Evolutionary conservation across 1,140 invertebrate genomes (phyloP), one percentile per base, ranked within the genome.

Genomic region (Cotesia vestalis): DNA sequence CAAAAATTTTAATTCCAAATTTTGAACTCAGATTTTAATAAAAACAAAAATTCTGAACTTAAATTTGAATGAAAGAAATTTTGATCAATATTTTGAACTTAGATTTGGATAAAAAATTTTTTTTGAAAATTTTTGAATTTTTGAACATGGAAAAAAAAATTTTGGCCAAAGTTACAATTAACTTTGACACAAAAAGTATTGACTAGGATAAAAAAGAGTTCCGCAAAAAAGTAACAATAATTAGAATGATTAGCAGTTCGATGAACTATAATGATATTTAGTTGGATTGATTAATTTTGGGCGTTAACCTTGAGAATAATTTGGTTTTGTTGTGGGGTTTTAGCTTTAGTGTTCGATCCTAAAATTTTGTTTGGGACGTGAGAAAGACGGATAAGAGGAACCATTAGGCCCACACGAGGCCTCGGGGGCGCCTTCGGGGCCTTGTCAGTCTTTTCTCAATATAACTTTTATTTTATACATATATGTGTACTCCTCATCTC

Each of bases 211-310:
- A 27, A 27, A 27, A 27, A 27, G 1, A 27, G 27, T 27, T 27
- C 27, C 27, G 27, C 20, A 55, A 4, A n/a, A 55, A 20, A 61
- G 27, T 27, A 27, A 27, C 71, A 57, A 73, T 73, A 73, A 75
- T 59, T 63, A 69, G 51, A 69, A 69, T 61, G 38, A 62, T 69
- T 63, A 67, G 55, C 63, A 63, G 40, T 46, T 46, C 40, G 40
- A 46, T 46, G 40, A 46, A 46, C 40, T 46, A 46, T 46, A 8
- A 46, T 46, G 40, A 46, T 46, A 46, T 11, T 46, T 46, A 27
- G 61, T 59, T 61, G 67, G 75, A 64, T 69, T 79, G 81, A 85
- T 85, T 85, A 85, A 85, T 85, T 85, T 84, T 84, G 79, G 80
- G 79, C 83, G 83, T 76, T 77, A 77, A 69, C 70, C 70, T 63